These are phyloP conservation scores for Tetraneura akinire DNA, from an alignment of 1,140 invertebrate species.

Conservation along the genomic window DNA sequence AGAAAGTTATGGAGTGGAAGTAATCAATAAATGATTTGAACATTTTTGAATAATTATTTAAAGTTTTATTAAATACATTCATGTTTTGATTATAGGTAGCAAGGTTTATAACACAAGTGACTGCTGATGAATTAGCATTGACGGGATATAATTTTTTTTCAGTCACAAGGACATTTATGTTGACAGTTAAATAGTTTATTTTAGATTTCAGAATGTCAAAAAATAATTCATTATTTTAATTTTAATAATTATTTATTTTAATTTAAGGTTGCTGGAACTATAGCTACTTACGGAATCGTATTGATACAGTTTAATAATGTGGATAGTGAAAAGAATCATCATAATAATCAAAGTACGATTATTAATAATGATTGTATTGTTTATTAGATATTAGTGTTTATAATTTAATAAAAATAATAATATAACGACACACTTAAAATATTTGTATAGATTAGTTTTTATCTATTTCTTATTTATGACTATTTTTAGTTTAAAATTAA, in stretches of 20 bases:
- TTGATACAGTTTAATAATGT: slow-evolving; percentile 67
- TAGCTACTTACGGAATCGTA: slow-evolving; percentile 72
- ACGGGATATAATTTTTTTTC: slow-evolving; percentile 69
- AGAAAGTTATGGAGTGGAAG: slow-evolving; percentile 68
- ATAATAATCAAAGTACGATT: slow-evolving; percentile 10
- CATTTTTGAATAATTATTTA: not conserved
- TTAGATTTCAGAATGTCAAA: not conserved
- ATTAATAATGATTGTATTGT: not conserved
- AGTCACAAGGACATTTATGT: slow-evolving; percentile 65
- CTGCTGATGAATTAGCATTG: slow-evolving; percentile 65
- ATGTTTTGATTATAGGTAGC: slow-evolving; percentile 62
- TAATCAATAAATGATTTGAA: slow-evolving; percentile 55
- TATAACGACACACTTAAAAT: too few species aligned
- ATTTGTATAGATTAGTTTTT: too few species aligned
- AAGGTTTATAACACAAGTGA: slow-evolving; percentile 66
- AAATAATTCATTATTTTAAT: not conserved
- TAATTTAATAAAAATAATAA: too few species aligned
- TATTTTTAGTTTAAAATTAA: too few species aligned
- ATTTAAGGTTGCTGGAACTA: slow-evolving; percentile 69
- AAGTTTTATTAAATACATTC: not conserved
- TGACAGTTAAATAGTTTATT: slow-evolving; percentile 62
- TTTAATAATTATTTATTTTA: not conserved
- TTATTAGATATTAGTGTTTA: too few species aligned
- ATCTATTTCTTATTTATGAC: too few species aligned
- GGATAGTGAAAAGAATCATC: slow-evolving; percentile 37